Conservation (phyloP, 1,140 invertebrate species). For the Homarus americanus region DNA sequence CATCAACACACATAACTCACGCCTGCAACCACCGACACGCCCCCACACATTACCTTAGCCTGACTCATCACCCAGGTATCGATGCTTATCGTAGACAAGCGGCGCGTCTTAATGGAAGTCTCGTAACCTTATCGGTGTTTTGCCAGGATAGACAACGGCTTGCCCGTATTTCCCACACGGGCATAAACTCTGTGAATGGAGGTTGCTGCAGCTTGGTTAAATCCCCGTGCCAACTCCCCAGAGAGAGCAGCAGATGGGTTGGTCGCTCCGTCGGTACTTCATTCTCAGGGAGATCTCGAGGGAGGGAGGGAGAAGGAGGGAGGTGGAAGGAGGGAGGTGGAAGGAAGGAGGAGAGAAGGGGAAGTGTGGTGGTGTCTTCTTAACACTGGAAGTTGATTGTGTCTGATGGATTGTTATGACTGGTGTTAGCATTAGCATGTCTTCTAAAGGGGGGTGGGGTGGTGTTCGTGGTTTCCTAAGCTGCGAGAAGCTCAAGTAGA, state of each 20-base stretch:
- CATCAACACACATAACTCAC: conserved; percentile 22
- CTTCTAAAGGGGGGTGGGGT: too few species aligned
- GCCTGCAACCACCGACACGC: conserved; percentile 2
- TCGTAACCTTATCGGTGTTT: conserved; percentile 25
- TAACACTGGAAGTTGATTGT: background rate
- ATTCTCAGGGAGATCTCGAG: background rate
- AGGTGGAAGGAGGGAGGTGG: too few species aligned
- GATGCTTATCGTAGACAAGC: conserved; percentile 22
- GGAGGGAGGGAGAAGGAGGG: too few species aligned
- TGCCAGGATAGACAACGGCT: conserved; percentile 7
- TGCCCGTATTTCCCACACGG: background rate
- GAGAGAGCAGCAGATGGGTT: background rate
- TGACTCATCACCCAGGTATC: conserved; percentile 9
- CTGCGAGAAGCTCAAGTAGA: too few species aligned
- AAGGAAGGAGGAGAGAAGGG: too few species aligned
- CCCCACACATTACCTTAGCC: background rate
- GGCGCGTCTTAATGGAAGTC: conserved; percentile 15
- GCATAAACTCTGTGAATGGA: conserved; percentile 33
- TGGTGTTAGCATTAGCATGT: background rate
- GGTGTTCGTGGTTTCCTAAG: too few species aligned
- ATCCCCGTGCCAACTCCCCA: background rate
- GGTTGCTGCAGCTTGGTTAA: background rate
- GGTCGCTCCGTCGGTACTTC: background rate
- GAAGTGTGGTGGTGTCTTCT: too few species aligned
- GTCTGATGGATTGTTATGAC: background rate